Conservation (phyloP, 2,797 vertebrate genomes). For the Odontamblyopus lacepedii region DNA sequence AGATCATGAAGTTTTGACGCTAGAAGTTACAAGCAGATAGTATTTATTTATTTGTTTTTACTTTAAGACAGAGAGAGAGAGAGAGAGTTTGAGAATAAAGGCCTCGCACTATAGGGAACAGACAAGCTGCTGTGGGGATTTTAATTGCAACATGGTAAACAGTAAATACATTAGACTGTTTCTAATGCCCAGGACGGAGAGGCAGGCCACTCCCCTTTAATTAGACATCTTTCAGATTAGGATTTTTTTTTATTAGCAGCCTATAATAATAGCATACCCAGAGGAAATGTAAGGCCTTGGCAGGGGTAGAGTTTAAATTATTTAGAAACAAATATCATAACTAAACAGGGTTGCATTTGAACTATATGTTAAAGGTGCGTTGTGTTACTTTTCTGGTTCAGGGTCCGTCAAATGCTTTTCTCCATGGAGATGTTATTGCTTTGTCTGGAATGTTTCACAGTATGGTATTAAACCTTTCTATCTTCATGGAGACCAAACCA, state of each 20-base stretch:
- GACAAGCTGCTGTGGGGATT: slow-evolving; percentile 49
- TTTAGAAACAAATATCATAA: not conserved
- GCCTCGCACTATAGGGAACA: slow-evolving; percentile 34
- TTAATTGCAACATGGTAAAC: slow-evolving; percentile 77
- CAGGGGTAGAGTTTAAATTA: not conserved
- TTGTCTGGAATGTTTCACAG: no score
- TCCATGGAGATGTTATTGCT: no score
- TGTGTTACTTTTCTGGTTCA: no score
- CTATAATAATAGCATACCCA: slow-evolving; percentile 35
- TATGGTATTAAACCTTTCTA: no score
- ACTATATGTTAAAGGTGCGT: no score
- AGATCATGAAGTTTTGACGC: slow-evolving; percentile 14
- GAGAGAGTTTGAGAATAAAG: slow-evolving; percentile 43
- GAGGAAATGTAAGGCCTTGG: not conserved
- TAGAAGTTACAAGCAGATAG: not conserved
- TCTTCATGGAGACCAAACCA: no score
- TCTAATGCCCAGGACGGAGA: slow-evolving; percentile 63
- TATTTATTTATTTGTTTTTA: no score
- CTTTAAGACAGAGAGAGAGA: not conserved
- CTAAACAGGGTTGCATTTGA: not conserved
- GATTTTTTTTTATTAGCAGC: slow-evolving; percentile 74
- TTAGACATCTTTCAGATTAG: slow-evolving; percentile 78
- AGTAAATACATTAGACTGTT: slow-evolving; percentile 76
- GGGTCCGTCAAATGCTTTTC: no score
- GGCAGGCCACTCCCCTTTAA: slow-evolving; percentile 73